phyloP scores from a whole-genome alignment of 2,888 invertebrate species.

The Catocala sponsa region DNA sequence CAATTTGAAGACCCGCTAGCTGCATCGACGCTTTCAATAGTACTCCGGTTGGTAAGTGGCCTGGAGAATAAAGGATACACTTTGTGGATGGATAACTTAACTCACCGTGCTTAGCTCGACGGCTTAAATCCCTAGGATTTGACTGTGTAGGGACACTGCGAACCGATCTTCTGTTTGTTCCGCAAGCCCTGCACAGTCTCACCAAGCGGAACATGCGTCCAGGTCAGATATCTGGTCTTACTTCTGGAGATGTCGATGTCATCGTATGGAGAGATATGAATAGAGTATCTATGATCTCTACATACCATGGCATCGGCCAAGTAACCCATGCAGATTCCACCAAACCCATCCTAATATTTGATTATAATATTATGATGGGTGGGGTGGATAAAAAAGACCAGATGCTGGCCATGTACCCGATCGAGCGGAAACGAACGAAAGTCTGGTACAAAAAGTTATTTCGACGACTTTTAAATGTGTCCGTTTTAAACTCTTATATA shows the following conservation, averaged over 20 bases:
- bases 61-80: conserved; percentile 6
- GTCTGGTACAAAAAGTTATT: too few relatives aligned
- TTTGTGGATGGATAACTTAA: conserved; percentile 22
- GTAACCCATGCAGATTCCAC: neutral
- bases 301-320: conserved; percentile 28
- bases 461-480: conserved; percentile 1
- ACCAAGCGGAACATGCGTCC: conserved; percentile 1
- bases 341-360: too few relatives aligned
- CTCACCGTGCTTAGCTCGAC: conserved; percentile 16
- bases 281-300: conserved; percentile 28
- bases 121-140: conserved; percentile 14
- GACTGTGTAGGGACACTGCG: conserved; percentile 22
- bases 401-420: too few relatives aligned
- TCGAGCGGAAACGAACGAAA: too few relatives aligned
- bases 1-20: conserved; percentile 1
- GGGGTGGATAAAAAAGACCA: too few relatives aligned
- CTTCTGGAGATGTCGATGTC: conserved; percentile 41
- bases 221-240: conserved; percentile 17
- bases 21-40: neutral
- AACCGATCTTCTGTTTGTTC: conserved; percentile 17
- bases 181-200: neutral
- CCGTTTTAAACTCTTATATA: neutral
- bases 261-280: conserved; percentile 44
- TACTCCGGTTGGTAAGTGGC: neutral
- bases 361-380: too few relatives aligned